phyloP scores from a whole-genome alignment of 1,140 invertebrate genomes.

The Bombus balteatus region DNA sequence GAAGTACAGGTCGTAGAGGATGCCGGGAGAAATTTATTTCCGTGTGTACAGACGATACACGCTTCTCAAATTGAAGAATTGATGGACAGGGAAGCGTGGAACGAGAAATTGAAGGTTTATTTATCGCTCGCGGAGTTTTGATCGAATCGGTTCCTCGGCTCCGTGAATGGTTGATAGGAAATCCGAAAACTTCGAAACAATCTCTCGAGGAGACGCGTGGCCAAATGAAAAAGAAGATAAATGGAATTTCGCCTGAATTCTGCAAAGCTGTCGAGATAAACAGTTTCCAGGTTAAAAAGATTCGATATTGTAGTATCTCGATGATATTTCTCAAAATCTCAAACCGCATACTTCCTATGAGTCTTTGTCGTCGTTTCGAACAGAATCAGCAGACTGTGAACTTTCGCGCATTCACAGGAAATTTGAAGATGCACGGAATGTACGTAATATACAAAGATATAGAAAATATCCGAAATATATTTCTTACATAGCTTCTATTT shows the following conservation, averaged over 20 bases:
- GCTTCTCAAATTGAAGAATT: conserved; percentile 40
- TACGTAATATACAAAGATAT: too few species aligned
- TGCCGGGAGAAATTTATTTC: conserved; percentile 49
- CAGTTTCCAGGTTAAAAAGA: neutral
- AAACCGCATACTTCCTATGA: neutral
- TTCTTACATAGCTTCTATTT: too few species aligned
- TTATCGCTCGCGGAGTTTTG: conserved; percentile 64
- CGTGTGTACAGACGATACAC: conserved; percentile 14
- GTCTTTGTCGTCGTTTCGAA: neutral
- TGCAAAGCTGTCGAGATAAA: conserved; percentile 45
- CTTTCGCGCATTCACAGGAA: too few species aligned
- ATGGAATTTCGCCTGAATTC: conserved; percentile 59
- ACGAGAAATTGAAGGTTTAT: conserved; percentile 64
- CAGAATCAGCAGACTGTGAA: neutral
- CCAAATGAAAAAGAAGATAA: conserved; percentile 62
- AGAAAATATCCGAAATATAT: too few species aligned
- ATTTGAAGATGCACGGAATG: too few species aligned
- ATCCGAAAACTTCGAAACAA: conserved; percentile 59
- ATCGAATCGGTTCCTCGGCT: conserved; percentile 58
- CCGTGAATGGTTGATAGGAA: conserved; percentile 63
- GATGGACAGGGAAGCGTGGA: conserved; percentile 37
- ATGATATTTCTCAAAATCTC: neutral
- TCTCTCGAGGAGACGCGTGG: conserved; percentile 16
- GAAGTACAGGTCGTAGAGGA: conserved; percentile 11
- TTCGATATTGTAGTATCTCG: neutral